Percentiles rank a stretch among this genome's conserved stretches.
Evolutionary conservation across 1,140 invertebrate genomes (phyloP).

Genomic region (Samia ricini): DNA sequence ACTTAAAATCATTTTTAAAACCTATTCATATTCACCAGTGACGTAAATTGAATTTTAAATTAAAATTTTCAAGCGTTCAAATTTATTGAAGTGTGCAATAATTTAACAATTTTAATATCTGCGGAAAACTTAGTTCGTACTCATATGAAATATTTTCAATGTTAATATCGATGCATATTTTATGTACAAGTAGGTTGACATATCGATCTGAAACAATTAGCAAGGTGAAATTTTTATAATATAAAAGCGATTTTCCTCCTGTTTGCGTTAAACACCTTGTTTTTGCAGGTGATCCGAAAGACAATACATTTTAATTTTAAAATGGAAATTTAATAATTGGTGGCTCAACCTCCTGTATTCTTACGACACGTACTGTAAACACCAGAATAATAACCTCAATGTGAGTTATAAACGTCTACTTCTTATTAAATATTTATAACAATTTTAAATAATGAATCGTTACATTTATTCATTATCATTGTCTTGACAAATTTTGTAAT

Average conservation of each 20-base stretch:
- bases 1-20: no score
- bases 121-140: not conserved
- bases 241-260: slow-evolving; percentile 30
- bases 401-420: not conserved
- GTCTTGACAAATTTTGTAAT: no score
- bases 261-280: slow-evolving; percentile 19
- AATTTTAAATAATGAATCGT: not conserved
- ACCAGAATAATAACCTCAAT: not conserved
- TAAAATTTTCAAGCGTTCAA: no score
- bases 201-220: slow-evolving; percentile 53
- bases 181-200: no score
- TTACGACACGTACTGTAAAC: not conserved
- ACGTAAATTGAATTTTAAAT: no score
- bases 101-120: no score
- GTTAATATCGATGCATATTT: not conserved
- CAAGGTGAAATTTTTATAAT: slow-evolving; percentile 44
- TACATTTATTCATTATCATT: not conserved
- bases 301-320: slow-evolving; percentile 15
- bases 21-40: no score
- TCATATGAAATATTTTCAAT: not conserved
- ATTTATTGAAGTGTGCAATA: no score
- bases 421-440: not conserved
- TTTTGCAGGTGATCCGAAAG: slow-evolving; percentile 26
- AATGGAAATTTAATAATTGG: not conserved
- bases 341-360: not conserved